These are phyloP conservation scores for Sus cebifrons DNA, from an alignment of 2,797 vertebrate genomes.

Conservation along the genomic window DNA sequence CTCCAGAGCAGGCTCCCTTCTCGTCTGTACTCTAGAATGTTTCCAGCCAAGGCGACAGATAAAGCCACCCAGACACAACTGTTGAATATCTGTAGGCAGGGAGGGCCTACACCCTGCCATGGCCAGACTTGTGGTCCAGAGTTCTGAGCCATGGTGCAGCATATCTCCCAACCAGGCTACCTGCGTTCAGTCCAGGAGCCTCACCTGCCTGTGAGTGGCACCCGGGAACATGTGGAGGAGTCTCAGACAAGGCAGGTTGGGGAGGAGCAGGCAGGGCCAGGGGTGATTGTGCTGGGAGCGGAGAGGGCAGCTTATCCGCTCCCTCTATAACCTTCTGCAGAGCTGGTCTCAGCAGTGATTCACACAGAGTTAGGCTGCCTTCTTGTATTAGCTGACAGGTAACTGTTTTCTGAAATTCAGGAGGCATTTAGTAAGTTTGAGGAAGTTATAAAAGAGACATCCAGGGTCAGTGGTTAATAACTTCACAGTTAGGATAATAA, in stretches of 20 bases:
- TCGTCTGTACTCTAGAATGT: not conserved
- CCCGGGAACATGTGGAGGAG: not conserved
- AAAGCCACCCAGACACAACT: not conserved
- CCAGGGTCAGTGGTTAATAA: not conserved
- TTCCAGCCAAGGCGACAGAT: not conserved
- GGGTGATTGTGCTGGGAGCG: too few species aligned
- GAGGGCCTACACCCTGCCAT: not conserved
- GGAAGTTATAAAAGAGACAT: constrained; percentile 34
- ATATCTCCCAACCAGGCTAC: not conserved
- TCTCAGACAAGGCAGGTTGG: not conserved
- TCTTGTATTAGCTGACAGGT: constrained; percentile 39
- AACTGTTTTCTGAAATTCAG: constrained; percentile 69
- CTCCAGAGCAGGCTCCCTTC: not conserved
- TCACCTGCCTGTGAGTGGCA: not conserved
- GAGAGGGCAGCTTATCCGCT: not conserved
- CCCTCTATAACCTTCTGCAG: not conserved
- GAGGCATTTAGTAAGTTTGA: constrained; percentile 33
- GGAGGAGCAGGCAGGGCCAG: not conserved
- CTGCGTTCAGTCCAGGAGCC: not conserved
- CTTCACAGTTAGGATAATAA: constrained; percentile 41
- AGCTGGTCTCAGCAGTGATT: not conserved
- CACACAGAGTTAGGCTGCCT: not conserved
- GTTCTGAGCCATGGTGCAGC: not conserved
- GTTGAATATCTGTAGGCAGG: not conserved
- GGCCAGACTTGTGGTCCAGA: not conserved